phyloP scores from a whole-genome alignment of 2,888 invertebrate species.

The Periphyllus acericola region DNA sequence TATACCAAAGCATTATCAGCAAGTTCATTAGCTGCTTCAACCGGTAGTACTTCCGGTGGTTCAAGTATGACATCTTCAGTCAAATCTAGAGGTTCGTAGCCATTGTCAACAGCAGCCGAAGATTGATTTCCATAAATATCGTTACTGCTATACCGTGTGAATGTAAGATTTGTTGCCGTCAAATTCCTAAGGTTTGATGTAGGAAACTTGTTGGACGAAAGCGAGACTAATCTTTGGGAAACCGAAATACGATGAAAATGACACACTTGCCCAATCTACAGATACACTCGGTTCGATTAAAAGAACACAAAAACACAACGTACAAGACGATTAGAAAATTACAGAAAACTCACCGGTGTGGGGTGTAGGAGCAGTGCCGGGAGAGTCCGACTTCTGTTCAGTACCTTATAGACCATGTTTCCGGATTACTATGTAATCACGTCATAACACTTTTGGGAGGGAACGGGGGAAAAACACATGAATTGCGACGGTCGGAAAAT shows the following conservation, averaged over 20 bases:
- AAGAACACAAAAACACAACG: not conserved
- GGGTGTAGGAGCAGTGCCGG: not conserved
- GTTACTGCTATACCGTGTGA: conserved; percentile 26
- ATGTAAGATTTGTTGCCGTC: not conserved
- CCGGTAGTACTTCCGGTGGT: conserved; percentile 33
- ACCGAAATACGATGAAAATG: conserved; percentile 19
- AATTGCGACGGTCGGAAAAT: not conserved
- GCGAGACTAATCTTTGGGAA: not conserved
- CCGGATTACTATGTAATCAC: not conserved
- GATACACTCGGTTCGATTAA: conserved; percentile 64
- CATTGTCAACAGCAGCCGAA: not conserved
- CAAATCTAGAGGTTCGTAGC: not conserved
- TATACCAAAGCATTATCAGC: conserved; percentile 23
- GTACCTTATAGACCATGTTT: conserved; percentile 35
- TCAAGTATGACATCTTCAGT: conserved; percentile 32
- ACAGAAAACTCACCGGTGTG: conserved; percentile 2
- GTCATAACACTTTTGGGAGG: not conserved
- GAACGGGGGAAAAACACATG: not conserved
- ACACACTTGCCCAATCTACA: not conserved
- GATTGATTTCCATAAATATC: not conserved
- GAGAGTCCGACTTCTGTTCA: not conserved
- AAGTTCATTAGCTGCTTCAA: conserved; percentile 12
- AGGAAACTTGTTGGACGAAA: not conserved
- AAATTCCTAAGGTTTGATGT: not conserved
- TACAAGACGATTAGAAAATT: not conserved